Base-by-base conservation (phyloP, 1,140 invertebrate species). In the Temnothorax curvispinosus region DNA sequence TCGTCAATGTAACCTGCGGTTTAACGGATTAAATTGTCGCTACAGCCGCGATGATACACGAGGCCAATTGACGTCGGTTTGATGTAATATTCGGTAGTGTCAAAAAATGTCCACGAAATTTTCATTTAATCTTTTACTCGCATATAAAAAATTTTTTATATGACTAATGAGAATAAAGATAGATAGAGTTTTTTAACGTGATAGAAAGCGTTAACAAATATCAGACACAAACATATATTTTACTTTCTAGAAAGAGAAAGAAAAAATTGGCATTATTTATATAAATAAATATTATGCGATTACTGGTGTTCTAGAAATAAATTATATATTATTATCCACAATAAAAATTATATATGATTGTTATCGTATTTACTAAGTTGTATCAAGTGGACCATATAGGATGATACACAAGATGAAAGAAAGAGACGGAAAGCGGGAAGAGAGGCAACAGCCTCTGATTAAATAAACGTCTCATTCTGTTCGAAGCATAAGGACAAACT, bases 381-480 rank as follows among this genome's bases (percentile, higher is more conserved):
- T 35, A 80, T 82, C n/a, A 7, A 82, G 1, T 13, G 18, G 2
- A 58, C 35, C 38, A 6, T 18, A 15, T 47, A 77, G 41, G 5
- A 38, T 71, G 78, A 72, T 35, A 38, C 21, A 80, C 21, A 21
- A 80, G 58, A 77, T 65, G 64, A 47, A 82, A 62, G 54, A 35
- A 84, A 89, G 13, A 67, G 47, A 60, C 8, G 65, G 44, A 15
- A 15, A 52, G 2, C 2, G 11, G 6, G 11, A 52, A 15, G 41
- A 78, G 3, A 77, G 32, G 44, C 15, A 9, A 47, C 32, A 75
- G 50, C 82, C 56, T 87, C 18, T 15, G 32, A 88, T 81, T 88
- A 90, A 90, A 88, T 90, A 90, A 90, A 88, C 38, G 58, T 69
- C 6, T 50, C 58, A 21, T 60, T 60, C 11, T 18, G 11, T 1